Evolutionary conservation across 2,797 vertebrate species (phyloP), one percentile per base, ranked within the genome.

Genomic region (Ciconia nigra): DNA sequence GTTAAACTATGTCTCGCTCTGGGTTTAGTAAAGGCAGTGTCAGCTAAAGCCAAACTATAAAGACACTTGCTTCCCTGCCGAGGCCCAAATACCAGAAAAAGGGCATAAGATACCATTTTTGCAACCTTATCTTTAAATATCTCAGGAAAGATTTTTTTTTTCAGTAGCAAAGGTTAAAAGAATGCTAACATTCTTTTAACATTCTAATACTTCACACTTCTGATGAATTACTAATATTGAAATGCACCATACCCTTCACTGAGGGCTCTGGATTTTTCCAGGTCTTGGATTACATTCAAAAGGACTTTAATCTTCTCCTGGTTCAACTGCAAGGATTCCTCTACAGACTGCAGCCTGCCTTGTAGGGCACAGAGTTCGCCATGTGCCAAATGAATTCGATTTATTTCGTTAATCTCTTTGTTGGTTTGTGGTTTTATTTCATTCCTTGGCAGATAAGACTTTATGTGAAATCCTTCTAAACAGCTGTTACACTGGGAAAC

Each of bases 281-380:
- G 98, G 98, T 99, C 99, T 98, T 99, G 99, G 97, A 99, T 99
- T 97, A 99, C 99, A 91, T 99, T 99, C 97, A 99, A 97, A 94
- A 99, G 99, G 96, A 99, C 99, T 98, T 99, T 99, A 98, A 99
- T 99, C 98, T 99, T 99, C 98, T 99, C 99, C 97, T 99, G 99
- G 93, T 99, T 99, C 16, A 99, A 99, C 93, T 99, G 97, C 58
- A 99, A 98, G 85, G 99, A 99, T 97, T 99, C 99, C 96, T 99
- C 99, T 89, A 99, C 99, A 10, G 98, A 99, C 90, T 99, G 99
- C 67, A 99, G 98, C 93, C 99, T 98, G 86, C 98, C 98, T 95
- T 99, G 98, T 62, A 99, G 98, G 92, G 98, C 98, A 29, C 96
- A 97, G 79, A 98, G 96, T 62, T 98, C 98, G 0, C 97, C 96